Evolutionary conservation across 2,888 invertebrate species (phyloP).

Genomic region (Apamea sordens): DNA sequence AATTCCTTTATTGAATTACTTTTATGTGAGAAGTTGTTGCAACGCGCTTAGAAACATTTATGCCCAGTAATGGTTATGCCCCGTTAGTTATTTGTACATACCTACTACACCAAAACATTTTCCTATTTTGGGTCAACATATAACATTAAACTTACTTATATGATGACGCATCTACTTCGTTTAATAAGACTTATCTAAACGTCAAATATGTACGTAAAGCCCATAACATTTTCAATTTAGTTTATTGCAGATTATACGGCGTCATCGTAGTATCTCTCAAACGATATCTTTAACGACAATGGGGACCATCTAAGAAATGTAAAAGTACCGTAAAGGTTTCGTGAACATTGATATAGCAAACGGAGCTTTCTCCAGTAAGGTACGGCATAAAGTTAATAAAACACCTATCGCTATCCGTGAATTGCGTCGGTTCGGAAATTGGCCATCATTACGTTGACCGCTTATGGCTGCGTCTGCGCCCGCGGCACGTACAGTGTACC

Average conservation of each 20-base stretch:
- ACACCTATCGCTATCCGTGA: slow-evolving; percentile 69
- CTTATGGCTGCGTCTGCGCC: slow-evolving; percentile 75
- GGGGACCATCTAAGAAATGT: slow-evolving; percentile 44
- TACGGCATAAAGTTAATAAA: slow-evolving; percentile 66
- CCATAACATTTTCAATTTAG: slow-evolving; percentile 53
- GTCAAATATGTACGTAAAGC: slow-evolving; percentile 42
- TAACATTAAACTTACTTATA: slow-evolving; percentile 35
- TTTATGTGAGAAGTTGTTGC: slow-evolving; percentile 30
- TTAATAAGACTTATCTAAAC: slow-evolving; percentile 38
- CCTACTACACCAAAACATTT: slow-evolving; percentile 1
- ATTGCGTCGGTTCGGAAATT: slow-evolving; percentile 78
- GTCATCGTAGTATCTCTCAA: slow-evolving; percentile 25
- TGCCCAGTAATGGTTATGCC: background rate
- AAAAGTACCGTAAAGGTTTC: slow-evolving; percentile 49
- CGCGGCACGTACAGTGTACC: slow-evolving; percentile 71
- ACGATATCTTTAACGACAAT: slow-evolving; percentile 52
- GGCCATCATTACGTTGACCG: slow-evolving; percentile 79
- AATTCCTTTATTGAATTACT: slow-evolving; percentile 49
- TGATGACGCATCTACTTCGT: slow-evolving; percentile 4
- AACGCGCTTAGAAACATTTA: slow-evolving; percentile 7
- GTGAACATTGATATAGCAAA: slow-evolving; percentile 47
- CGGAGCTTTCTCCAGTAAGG: slow-evolving; percentile 63
- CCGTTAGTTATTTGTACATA: background rate
- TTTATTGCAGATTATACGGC: slow-evolving; percentile 47
- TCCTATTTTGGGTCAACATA: background rate